Evolutionary conservation across 1,140 invertebrate genomes (phyloP).

Genomic region (Hirudo medicinalis): DNA sequence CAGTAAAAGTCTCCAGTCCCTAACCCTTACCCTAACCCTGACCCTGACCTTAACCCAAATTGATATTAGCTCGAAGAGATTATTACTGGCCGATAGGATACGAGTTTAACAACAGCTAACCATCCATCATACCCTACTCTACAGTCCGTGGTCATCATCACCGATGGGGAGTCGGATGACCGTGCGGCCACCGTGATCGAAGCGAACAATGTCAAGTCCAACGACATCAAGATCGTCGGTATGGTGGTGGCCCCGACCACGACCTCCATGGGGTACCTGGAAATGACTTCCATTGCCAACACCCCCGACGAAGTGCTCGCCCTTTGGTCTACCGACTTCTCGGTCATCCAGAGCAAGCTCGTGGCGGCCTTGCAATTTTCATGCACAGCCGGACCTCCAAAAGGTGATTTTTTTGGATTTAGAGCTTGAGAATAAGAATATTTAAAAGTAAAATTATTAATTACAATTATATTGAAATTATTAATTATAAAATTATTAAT

Average conservation of each 20-base stretch:
- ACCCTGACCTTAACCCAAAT: too few relatives aligned
- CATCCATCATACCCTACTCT: too few relatives aligned
- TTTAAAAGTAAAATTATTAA: too few relatives aligned
- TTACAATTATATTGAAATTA: too few relatives aligned
- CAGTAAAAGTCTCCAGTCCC: too few relatives aligned
- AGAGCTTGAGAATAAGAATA: too few relatives aligned
- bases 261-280: background rate
- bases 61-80: too few relatives aligned
- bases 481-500: too few relatives aligned
- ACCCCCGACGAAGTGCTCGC: background rate
- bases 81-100: too few relatives aligned
- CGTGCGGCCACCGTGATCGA: constrained; percentile 3
- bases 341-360: constrained; percentile 1
- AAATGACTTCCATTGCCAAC: constrained; percentile 2
- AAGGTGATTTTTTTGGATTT: background rate
- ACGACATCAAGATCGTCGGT: constrained; percentile 14
- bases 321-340: constrained; percentile 5
- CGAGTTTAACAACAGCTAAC: too few relatives aligned
- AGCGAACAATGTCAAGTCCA: constrained; percentile 18
- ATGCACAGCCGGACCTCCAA: background rate
- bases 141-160: constrained; percentile 19
- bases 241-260: constrained; percentile 4
- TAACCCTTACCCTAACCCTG: too few relatives aligned
- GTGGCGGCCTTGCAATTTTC: background rate
- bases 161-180: constrained; percentile 21